Evolutionary conservation across 2,888 invertebrate species (phyloP).

Genomic region (Zeuzera pyrina): DNA sequence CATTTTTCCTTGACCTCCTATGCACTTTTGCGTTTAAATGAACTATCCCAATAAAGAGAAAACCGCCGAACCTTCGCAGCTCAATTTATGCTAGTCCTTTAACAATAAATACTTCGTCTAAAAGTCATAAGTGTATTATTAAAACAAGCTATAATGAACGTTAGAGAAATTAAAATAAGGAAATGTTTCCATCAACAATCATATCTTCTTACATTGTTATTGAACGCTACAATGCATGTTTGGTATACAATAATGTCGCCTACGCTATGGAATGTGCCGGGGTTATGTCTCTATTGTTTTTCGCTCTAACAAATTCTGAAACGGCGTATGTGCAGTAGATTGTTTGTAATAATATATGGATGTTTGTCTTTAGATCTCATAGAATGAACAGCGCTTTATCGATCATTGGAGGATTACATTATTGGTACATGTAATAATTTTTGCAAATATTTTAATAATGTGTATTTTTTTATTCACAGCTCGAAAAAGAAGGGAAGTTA

Average conservation of each 20-base stretch:
- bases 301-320: too few relatives aligned
- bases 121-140: conserved; percentile 11
- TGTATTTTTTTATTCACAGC: conserved; percentile 31
- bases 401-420: too few relatives aligned
- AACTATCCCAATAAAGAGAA: background rate
- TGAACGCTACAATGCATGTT: conserved; percentile 28
- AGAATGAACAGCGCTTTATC: too few relatives aligned
- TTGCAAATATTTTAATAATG: too few relatives aligned
- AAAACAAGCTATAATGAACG: conserved; percentile 18
- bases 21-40: too few relatives aligned
- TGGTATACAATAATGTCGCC: conserved; percentile 41
- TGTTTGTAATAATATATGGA: conserved; percentile 16
- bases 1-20: conserved; percentile 12
- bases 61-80: conserved; percentile 4
- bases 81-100: conserved; percentile 15
- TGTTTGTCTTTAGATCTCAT: conserved; percentile 11
- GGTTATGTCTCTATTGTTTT: conserved; percentile 45
- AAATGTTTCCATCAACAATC: conserved; percentile 30
- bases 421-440: too few relatives aligned
- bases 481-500: conserved; percentile 63
- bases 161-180: conserved; percentile 21
- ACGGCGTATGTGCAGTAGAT: conserved; percentile 15
- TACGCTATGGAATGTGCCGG: conserved; percentile 42
- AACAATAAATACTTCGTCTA: conserved; percentile 8
- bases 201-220: conserved; percentile 30